Evolutionary conservation across 2,113 vertebrate species (phyloP).

Genomic region (Chlorodrepanis virens): DNA sequence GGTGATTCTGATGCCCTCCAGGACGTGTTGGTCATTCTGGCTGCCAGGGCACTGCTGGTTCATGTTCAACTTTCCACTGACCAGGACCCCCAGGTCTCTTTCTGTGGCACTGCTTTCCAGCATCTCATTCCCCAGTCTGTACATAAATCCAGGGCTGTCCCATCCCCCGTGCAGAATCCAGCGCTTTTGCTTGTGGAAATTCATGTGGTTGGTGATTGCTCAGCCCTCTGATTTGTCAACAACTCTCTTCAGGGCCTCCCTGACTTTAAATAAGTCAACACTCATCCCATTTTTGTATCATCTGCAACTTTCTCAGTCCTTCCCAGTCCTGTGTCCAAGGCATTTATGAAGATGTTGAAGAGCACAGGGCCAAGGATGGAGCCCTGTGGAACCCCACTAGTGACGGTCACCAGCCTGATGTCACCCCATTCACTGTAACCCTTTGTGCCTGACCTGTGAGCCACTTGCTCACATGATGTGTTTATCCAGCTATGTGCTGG

Average conservation of each 20-base stretch:
- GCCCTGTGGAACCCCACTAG: neutral
- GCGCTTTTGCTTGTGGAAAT: neutral
- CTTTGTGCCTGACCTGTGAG: accelerated
- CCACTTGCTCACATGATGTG: accelerated
- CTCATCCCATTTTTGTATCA: neutral
- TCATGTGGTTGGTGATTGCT: accelerated
- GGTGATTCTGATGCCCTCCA: accelerated
- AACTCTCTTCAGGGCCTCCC: neutral
- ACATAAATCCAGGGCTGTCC: neutral
- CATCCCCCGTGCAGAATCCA: accelerated
- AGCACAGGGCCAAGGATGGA: accelerated
- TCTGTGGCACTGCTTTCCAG: neutral
- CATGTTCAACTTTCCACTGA: accelerated
- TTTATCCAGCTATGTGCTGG: neutral
- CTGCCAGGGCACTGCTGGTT: neutral
- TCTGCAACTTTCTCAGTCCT: neutral
- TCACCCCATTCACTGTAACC: neutral
- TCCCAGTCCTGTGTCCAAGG: neutral
- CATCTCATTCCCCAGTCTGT: neutral
- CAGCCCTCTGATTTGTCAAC: no score
- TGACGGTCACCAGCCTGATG: neutral
- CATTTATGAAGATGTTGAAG: neutral
- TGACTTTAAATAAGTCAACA: neutral
- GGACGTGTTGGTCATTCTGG: accelerated
- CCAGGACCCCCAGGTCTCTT: neutral